Base-by-base conservation (phyloP, 2,797 vertebrate genomes). In the Vireo griseus region DNA sequence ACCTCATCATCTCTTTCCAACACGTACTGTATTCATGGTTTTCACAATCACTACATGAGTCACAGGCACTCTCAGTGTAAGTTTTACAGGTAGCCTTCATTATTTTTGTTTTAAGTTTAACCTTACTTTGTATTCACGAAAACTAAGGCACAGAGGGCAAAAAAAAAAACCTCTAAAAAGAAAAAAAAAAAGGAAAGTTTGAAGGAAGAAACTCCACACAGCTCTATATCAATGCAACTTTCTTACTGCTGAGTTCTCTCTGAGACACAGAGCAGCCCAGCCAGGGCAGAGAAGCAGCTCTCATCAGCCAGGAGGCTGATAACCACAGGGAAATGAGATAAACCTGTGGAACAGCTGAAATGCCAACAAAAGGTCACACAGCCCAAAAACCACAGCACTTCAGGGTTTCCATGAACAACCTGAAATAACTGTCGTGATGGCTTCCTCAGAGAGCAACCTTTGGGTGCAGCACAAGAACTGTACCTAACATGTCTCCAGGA, bases 21-120 rank as follows among this genome's bases (percentile, higher is more conserved):
- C 86, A 84, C 0, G 2, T 52, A 40, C 82, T 39, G 75, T 84
- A 88, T 62, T 81, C 48, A 39, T 57, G 62, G 66, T 78, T 94
- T 94, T 90, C 95, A 94, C 89, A 95, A 95, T 86, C 82, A 54
- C 73, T 68, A 14, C 22, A 0, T 90, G 91, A 96, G 76, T 95
- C 82, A 94, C 15, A 33, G 44, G 37, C 59, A 40, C 37, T 71
- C 63, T 74, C 72, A 28, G 81, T 54, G 50, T 61, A 90, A 67
- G 31, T 72, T 80, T 83, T 57, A 86, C 68, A 89, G 78, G 54
- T 55, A 86, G 77, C 35, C 90, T 44, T 74, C 65, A 12, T 40
- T 35, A 55, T 29, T 67, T 68, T 1, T 39, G 68, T 58, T 26
- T 16, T 68, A 39, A 66, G 57, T 78, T 92, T 51, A 86, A 86